These are phyloP conservation scores for Aspidoscelis tigris DNA, from an alignment of 2,113 vertebrate genomes.

Conservation along the genomic window DNA sequence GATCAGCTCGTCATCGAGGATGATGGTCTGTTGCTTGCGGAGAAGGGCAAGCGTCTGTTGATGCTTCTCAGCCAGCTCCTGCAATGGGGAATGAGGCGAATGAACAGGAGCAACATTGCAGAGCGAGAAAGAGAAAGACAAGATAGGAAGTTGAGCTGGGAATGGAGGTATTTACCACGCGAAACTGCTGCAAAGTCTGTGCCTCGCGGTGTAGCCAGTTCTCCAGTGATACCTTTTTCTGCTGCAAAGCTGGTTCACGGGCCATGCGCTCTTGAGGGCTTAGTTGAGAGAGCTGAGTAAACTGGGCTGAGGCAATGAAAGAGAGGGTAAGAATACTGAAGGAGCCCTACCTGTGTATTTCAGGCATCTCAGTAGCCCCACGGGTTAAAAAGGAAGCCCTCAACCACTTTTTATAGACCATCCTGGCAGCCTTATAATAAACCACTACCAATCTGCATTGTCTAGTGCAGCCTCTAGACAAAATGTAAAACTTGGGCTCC, in stretches of 20 bases:
- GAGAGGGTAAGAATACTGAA: neutral
- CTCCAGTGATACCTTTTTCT: slow-evolving; percentile 83
- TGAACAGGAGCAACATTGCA: rapidly evolving
- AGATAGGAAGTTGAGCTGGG: too few relatives aligned
- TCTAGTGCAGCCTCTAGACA: too few relatives aligned
- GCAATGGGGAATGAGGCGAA: rapidly evolving
- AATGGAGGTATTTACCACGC: slow-evolving; percentile 80
- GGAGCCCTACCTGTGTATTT: too few relatives aligned
- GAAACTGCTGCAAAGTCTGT: slow-evolving; percentile 96
- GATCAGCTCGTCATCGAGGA: slow-evolving; percentile 95
- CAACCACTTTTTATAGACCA: too few relatives aligned
- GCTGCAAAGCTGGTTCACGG: slow-evolving; percentile 82
- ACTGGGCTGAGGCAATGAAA: slow-evolving; percentile 81
- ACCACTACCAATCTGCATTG: too few relatives aligned
- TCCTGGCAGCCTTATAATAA: too few relatives aligned
- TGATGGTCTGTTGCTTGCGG: slow-evolving; percentile 94
- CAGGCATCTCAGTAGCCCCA: too few relatives aligned
- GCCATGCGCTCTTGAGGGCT: slow-evolving; percentile 92
- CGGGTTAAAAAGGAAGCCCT: neutral
- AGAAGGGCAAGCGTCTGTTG: slow-evolving; percentile 96
- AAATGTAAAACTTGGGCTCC: too few relatives aligned
- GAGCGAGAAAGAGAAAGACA: neutral
- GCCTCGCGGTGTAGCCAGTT: slow-evolving; percentile 87
- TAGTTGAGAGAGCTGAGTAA: slow-evolving; percentile 88
- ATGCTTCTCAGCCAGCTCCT: slow-evolving; percentile 88